Conservation (phyloP, 2,888 invertebrate genomes). For the Hedychridium roseum region DNA sequence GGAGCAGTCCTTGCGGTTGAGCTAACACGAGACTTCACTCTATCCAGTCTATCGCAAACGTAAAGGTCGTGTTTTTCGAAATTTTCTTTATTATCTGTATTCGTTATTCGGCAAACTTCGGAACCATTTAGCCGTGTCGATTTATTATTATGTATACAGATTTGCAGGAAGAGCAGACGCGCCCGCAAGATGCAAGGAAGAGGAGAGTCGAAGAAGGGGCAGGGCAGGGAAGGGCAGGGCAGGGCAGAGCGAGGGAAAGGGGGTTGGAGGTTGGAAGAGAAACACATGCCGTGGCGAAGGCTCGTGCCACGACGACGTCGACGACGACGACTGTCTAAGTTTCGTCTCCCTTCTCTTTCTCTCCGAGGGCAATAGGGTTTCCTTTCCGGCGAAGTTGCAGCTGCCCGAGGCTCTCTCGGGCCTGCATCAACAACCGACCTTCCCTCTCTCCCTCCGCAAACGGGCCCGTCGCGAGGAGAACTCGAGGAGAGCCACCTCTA, state of each 20-base stretch:
- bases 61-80: too few species aligned
- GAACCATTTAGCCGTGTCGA: too few species aligned
- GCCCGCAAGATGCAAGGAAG: constrained; percentile 7
- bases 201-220: constrained; percentile 25
- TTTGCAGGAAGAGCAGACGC: constrained; percentile 17
- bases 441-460: constrained; percentile 2
- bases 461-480: constrained; percentile 18
- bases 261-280: constrained; percentile 44
- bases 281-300: constrained; percentile 57
- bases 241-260: constrained; percentile 27
- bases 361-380: too few species aligned
- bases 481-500: constrained; percentile 26
- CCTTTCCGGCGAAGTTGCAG: constrained; percentile 50
- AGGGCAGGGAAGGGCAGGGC: constrained; percentile 17
- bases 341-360: constrained; percentile 50
- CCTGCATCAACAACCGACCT: constrained; percentile 38
- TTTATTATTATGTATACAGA: too few species aligned
- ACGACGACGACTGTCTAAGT: too few species aligned
- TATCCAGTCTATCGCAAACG: too few species aligned
- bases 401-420: constrained; percentile 35
- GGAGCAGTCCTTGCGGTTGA: constrained; percentile 1
- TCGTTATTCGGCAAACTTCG: too few species aligned
- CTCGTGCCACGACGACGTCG: constrained; percentile 60
- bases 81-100: too few species aligned
- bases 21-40: too few species aligned